phyloP scores from a whole-genome alignment of 2,797 vertebrate genomes.

The Crenuchus spilurus region DNA sequence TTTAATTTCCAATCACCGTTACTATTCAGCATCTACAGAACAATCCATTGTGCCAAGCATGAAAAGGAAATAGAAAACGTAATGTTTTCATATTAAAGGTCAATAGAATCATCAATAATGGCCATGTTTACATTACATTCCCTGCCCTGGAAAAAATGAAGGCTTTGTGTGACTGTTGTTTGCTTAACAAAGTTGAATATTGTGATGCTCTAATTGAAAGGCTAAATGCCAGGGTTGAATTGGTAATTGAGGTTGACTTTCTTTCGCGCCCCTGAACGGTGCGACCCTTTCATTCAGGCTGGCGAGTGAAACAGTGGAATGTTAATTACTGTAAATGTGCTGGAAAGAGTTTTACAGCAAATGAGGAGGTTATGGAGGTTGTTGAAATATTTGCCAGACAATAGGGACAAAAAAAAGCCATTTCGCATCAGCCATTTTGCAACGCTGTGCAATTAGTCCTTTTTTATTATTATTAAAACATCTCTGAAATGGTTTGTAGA shows the following conservation, averaged over 20 bases:
- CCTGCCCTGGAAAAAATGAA: conserved; percentile 8
- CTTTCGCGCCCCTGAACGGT: conserved; percentile 16
- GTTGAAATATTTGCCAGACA: conserved; percentile 52
- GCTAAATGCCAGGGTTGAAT: conserved; percentile 50
- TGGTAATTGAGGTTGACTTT: conserved; percentile 56
- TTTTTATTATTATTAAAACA: conserved; percentile 11
- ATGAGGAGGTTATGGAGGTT: conserved; percentile 45
- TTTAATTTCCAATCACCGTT: no score
- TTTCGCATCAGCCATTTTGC: conserved; percentile 24
- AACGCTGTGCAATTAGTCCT: conserved; percentile 33
- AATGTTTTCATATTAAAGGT: conserved; percentile 39
- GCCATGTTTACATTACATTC: conserved; percentile 25
- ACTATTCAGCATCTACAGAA: not conserved
- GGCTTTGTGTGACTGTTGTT: conserved; percentile 38
- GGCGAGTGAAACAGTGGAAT: conserved; percentile 44
- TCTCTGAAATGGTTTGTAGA: conserved; percentile 28
- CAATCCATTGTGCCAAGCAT: not conserved
- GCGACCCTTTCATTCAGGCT: conserved; percentile 40
- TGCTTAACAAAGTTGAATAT: conserved; percentile 40
- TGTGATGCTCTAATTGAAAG: conserved; percentile 45
- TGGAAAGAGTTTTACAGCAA: conserved; percentile 28
- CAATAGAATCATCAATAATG: conserved; percentile 29
- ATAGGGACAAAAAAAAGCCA: conserved; percentile 29
- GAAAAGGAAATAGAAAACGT: not conserved
- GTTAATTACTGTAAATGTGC: conserved; percentile 55